Evolutionary conservation across 2,888 invertebrate species (phyloP).

Genomic region (Phyllotreta striolata): DNA sequence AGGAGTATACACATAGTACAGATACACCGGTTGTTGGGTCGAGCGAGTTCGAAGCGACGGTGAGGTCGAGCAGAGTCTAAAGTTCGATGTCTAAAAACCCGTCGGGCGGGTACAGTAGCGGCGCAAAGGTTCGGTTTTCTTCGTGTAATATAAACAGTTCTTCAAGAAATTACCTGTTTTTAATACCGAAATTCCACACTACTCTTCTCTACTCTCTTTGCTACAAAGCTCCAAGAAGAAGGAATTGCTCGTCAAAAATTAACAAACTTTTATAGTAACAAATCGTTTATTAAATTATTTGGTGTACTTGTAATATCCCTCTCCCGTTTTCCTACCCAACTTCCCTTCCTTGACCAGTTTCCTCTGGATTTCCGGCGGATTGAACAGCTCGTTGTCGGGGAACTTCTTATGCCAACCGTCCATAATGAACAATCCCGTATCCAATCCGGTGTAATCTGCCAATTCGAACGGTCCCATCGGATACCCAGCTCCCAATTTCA

Average conservation of each 20-base stretch:
- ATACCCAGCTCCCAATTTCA: slow-evolving; percentile 91
- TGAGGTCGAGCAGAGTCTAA: not conserved
- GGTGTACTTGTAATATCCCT: slow-evolving; percentile 82
- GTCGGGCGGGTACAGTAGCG: slow-evolving; percentile 7
- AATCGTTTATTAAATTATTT: slow-evolving; percentile 55
- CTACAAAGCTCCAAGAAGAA: too few relatives aligned
- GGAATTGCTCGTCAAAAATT: too few relatives aligned
- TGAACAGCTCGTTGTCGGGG: slow-evolving; percentile 73
- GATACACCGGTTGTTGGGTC: too few relatives aligned
- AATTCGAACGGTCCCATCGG: slow-evolving; percentile 93
- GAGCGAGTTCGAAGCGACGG: too few relatives aligned
- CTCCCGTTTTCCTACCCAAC: slow-evolving; percentile 79
- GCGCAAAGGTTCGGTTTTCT: not conserved
- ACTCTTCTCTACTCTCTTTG: too few relatives aligned
- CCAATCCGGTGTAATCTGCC: slow-evolving; percentile 83
- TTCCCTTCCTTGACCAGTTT: slow-evolving; percentile 80
- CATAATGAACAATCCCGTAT: slow-evolving; percentile 78
- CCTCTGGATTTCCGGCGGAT: slow-evolving; percentile 69
- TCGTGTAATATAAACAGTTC: not conserved
- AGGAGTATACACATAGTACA: too few relatives aligned
- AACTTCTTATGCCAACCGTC: slow-evolving; percentile 80
- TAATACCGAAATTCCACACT: too few relatives aligned
- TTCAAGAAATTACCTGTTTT: too few relatives aligned
- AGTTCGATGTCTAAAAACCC: slow-evolving; percentile 7
- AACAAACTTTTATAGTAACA: too few relatives aligned